Conservation (phyloP, 1,140 invertebrate species). For the Drosophila albomicans region DNA sequence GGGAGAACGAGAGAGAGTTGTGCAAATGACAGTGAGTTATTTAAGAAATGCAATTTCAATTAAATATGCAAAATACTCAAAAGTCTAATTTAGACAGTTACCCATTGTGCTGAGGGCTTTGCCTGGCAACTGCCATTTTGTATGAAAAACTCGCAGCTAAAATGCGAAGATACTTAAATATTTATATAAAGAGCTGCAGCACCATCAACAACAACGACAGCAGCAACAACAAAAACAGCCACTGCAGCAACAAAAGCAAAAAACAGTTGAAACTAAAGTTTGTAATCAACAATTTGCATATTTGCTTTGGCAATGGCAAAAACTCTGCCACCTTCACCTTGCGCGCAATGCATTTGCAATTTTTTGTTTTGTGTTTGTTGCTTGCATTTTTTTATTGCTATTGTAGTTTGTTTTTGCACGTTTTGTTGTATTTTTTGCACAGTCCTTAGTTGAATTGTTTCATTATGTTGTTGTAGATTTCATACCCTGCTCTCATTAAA, state of each 20-base stretch:
- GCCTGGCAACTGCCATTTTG: background rate
- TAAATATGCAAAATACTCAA: slow-evolving; percentile 84
- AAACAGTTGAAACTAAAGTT: slow-evolving; percentile 49
- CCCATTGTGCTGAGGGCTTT: slow-evolving; percentile 35
- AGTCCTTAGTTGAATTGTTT: slow-evolving; percentile 61
- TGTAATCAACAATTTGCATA: slow-evolving; percentile 84
- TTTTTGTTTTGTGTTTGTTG: background rate
- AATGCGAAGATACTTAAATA: slow-evolving; percentile 80
- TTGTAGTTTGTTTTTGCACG: slow-evolving; percentile 34
- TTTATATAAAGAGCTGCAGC: slow-evolving; percentile 67
- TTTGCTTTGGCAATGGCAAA: slow-evolving; percentile 77
- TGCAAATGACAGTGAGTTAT: slow-evolving; percentile 79
- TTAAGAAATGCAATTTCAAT: slow-evolving; percentile 84
- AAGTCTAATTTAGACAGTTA: slow-evolving; percentile 81
- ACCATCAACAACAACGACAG: slow-evolving; percentile 9
- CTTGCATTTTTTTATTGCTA: slow-evolving; percentile 7
- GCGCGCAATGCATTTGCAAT: slow-evolving; percentile 50
- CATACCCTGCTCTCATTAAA: slow-evolving; percentile 23
- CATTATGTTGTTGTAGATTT: slow-evolving; percentile 48
- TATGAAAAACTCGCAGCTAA: slow-evolving; percentile 56
- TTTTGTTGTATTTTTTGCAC: slow-evolving; percentile 28
- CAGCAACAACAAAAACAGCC: slow-evolving; percentile 1
- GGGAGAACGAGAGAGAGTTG: slow-evolving; percentile 19
- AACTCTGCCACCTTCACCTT: slow-evolving; percentile 72
- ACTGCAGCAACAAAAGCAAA: slow-evolving; percentile 33